phyloP scores from a whole-genome alignment of 2,888 invertebrate genomes.

The Molanna angustata region DNA sequence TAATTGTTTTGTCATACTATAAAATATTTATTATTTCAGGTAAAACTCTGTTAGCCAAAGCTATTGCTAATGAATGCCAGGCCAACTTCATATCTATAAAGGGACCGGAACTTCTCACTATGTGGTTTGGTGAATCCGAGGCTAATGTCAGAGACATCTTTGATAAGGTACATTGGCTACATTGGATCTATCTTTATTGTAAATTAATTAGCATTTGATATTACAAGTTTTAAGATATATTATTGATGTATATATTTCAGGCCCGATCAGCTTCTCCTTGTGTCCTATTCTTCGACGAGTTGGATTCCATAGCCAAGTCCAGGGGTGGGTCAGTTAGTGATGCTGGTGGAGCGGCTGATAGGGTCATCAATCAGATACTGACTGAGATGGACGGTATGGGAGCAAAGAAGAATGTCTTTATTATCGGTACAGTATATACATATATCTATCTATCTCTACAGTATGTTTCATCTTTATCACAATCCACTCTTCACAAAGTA shows the following conservation, averaged over 20 bases:
- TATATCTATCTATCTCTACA: background rate
- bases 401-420: slow-evolving; percentile 99
- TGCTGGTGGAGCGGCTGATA: slow-evolving; percentile 97
- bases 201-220: background rate
- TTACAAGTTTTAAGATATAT: background rate
- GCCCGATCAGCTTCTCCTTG: slow-evolving; percentile 98
- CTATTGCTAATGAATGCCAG: slow-evolving; percentile 99
- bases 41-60: slow-evolving; percentile 91
- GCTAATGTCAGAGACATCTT: slow-evolving; percentile 99
- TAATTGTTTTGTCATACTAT: too few relatives aligned
- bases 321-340: slow-evolving; percentile 97
- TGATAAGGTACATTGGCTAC: slow-evolving; percentile 84
- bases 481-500: too few relatives aligned
- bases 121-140: slow-evolving; percentile 99
- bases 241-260: slow-evolving; percentile 44
- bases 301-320: slow-evolving; percentile 99
- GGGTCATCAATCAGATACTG: slow-evolving; percentile 98
- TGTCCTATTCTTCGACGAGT: slow-evolving; percentile 98
- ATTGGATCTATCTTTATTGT: too few relatives aligned
- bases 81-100: slow-evolving; percentile 99
- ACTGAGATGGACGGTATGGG: slow-evolving; percentile 99
- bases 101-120: slow-evolving; percentile 95
- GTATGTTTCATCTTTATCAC: background rate
- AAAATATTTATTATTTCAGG: slow-evolving; percentile 39
- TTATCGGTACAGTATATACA: slow-evolving; percentile 68